Conservation (phyloP, 2,113 vertebrate genomes). For the Pleuronectes platessa region DNA sequence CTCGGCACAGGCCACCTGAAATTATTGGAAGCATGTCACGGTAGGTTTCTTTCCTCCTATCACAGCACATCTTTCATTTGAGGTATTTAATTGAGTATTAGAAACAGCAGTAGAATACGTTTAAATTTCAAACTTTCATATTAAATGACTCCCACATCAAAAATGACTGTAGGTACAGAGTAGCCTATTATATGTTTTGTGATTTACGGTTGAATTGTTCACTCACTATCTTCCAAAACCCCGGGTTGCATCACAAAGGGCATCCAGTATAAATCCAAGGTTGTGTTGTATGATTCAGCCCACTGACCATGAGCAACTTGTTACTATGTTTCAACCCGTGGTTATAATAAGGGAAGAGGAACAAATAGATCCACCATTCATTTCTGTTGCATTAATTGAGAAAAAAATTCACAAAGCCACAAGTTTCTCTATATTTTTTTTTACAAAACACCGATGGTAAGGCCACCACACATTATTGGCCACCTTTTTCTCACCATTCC, state of each 20-base stretch:
- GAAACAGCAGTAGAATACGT: no score
- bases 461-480: conserved; percentile 9
- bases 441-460: neutral
- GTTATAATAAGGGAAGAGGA: no score
- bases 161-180: neutral
- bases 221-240: neutral
- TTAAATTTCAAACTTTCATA: neutral
- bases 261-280: no score
- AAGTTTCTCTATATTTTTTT: neutral
- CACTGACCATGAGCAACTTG: no score
- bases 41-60: neutral
- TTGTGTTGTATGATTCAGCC: no score
- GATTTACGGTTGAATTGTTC: neutral
- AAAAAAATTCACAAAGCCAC: neutral
- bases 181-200: neutral
- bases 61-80: neutral
- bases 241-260: no score
- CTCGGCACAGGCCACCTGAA: neutral
- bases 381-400: no score
- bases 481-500: conserved; percentile 26
- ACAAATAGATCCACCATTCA: no score
- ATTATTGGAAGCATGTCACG: conserved; percentile 12
- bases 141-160: neutral
- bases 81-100: no score
- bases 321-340: no score